Evolutionary conservation across 2,797 vertebrate species (phyloP), one percentile per base, ranked within the genome.

Genomic region (Pempheris klunzingeri): DNA sequence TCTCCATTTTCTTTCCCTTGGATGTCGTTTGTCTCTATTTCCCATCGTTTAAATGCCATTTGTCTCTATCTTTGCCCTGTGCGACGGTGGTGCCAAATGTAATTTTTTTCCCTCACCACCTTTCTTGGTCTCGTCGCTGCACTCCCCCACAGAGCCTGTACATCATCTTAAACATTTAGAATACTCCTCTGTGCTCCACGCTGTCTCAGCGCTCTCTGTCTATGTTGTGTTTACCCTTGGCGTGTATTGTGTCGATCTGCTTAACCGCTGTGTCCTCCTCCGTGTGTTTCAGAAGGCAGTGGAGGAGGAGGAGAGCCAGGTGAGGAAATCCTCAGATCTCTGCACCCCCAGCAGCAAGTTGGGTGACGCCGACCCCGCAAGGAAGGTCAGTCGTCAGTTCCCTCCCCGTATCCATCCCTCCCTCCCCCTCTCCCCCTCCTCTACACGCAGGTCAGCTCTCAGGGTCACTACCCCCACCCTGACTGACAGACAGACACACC

Each of bases 261-360:
- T 64, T 81, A 81, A 74, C 50, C 26, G 0, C 47, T 1, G 0
- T 34, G n/a, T 76, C 24, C 82, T 50, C 68, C 18, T 68, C 32
- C 6, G 1, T 86, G 36, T 88, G 30, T 90, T 88, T 68, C 88
- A 94, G 93, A 94, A 93, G 82, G 63, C 63, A 0, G 80, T 74
- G 52, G 92, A 85, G 63, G 91, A 92, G 22, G 92, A 92, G 49
- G 91, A 93, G 50, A 87, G 61, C 82, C 92, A 90, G 62, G 78
- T 86, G 86, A 92, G 85, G 84, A 93, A 90, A 81, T 46, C 85
- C 34, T 74, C 83, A 43, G 89, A 93, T 78, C 79, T 91, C 53
- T 93, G 87, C 83, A 72, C 90, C 43, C 66, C 91, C 22, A 57
- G 65, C 28, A 71, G 86, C 86, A 94, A 94, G 89, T 73, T 90